Percentiles rank a stretch among this genome's conserved stretches.
phyloP scores from a whole-genome alignment of 2,113 vertebrate genomes.

The Oceanodroma tethys region DNA sequence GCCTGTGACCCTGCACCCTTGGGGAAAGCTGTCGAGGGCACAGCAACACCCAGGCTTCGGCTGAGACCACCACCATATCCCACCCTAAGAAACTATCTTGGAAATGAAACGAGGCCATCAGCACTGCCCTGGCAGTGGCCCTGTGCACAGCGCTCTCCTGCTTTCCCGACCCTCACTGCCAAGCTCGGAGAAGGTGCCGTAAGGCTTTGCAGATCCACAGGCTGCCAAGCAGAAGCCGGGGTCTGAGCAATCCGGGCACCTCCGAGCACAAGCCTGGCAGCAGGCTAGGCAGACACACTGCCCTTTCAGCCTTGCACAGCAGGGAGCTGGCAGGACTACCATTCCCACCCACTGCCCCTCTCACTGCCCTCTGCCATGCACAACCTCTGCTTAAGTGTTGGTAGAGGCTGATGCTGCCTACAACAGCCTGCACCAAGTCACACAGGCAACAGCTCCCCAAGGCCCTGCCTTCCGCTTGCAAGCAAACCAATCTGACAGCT shows the following conservation, averaged over 20 bases:
- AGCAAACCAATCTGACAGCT: neutral
- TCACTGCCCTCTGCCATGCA: neutral
- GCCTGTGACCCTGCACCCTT: neutral
- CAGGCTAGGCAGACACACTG: neutral
- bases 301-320: neutral
- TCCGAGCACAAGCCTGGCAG: neutral
- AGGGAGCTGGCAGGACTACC: neutral
- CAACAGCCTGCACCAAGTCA: neutral
- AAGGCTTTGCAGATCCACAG: neutral
- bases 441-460: neutral
- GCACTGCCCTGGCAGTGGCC: neutral
- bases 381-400: neutral
- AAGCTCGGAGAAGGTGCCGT: neutral
- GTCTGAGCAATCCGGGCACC: neutral
- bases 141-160: neutral
- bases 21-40: neutral
- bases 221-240: neutral
- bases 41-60: neutral
- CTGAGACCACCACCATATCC: neutral
- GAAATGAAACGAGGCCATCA: neutral
- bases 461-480: neutral
- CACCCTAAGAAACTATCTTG: neutral
- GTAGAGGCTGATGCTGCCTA: neutral
- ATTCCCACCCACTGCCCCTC: neutral
- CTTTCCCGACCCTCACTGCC: accelerated